Conservation (phyloP, 2,113 vertebrate species). For the Platysternon megacephalum region DNA sequence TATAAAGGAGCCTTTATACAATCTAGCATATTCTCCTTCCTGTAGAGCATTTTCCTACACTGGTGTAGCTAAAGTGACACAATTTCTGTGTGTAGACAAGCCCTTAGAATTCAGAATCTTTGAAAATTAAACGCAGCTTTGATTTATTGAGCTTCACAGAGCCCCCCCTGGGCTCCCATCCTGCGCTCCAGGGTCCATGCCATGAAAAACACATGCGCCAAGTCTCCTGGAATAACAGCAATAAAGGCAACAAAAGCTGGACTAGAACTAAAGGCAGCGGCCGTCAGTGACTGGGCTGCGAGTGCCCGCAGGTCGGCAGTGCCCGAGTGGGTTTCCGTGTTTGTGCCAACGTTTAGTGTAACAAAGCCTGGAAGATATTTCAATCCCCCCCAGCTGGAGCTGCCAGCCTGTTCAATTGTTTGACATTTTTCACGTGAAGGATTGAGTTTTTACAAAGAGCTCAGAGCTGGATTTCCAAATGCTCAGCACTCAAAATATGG, state of each 20-base stretch:
- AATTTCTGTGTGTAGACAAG: neutral
- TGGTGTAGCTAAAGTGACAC: neutral
- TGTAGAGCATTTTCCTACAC: neutral
- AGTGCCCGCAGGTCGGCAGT: neutral
- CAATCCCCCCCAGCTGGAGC: neutral
- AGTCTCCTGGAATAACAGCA: neutral
- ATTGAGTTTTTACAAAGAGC: neutral
- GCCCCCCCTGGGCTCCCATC: neutral
- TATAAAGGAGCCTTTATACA: neutral
- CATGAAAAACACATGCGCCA: neutral
- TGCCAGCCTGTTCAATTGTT: accelerated
- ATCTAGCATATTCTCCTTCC: neutral
- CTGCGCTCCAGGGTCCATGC: neutral
- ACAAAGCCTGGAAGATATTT: no score
- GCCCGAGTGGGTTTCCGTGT: neutral
- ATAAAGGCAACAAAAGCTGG: neutral
- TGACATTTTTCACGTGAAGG: neutral
- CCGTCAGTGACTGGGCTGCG: neutral
- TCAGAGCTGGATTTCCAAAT: neutral
- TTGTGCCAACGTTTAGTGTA: no score
- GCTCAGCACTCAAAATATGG: neutral
- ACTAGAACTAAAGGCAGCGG: neutral
- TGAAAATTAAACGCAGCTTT: neutral
- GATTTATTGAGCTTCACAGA: neutral
- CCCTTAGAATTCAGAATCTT: neutral